Percentiles rank a stretch among this genome's conserved stretches.
These are phyloP conservation scores for Eulithis testata DNA, from an alignment of 2,888 invertebrate species.

Conservation along the genomic window DNA sequence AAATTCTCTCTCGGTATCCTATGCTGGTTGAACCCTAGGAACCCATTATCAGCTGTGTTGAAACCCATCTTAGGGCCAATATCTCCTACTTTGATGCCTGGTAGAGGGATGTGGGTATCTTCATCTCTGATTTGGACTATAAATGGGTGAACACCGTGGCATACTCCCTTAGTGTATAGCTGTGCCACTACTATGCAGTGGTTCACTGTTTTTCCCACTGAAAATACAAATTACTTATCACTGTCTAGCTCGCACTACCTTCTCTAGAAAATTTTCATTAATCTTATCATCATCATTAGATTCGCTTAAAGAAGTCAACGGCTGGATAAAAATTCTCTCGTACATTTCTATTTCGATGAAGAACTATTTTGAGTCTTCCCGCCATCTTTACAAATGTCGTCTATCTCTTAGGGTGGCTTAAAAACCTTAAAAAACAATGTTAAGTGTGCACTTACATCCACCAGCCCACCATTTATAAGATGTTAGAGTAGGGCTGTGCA, in stretches of 20 bases:
- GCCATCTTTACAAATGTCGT: not conserved
- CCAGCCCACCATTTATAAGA: constrained; percentile 99
- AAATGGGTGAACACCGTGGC: constrained; percentile 95
- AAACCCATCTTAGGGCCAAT: constrained; percentile 96
- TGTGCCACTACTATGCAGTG: constrained; percentile 96
- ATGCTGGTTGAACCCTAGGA: constrained; percentile 92
- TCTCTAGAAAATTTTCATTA: too few relatives aligned
- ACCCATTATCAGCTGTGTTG: constrained; percentile 95
- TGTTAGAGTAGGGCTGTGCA: constrained; percentile 94
- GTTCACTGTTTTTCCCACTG: constrained; percentile 96
- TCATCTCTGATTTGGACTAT: constrained; percentile 94
- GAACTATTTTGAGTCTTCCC: too few relatives aligned
- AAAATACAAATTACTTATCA: constrained; percentile 46
- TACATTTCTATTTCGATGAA: too few relatives aligned
- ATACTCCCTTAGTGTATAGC: constrained; percentile 90
- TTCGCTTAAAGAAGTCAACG: too few relatives aligned
- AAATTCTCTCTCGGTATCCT: constrained; percentile 93
- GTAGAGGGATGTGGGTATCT: constrained; percentile 92
- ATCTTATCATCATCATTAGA: too few relatives aligned
- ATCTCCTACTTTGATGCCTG: constrained; percentile 95
- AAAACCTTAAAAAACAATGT: not conserved
- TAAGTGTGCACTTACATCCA: constrained; percentile 87
- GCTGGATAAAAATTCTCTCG: too few relatives aligned
- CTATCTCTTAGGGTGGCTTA: too few relatives aligned
- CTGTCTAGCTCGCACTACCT: too few relatives aligned